Conservation (phyloP, 2,888 invertebrate genomes). For the Melitaea athalia region DNA sequence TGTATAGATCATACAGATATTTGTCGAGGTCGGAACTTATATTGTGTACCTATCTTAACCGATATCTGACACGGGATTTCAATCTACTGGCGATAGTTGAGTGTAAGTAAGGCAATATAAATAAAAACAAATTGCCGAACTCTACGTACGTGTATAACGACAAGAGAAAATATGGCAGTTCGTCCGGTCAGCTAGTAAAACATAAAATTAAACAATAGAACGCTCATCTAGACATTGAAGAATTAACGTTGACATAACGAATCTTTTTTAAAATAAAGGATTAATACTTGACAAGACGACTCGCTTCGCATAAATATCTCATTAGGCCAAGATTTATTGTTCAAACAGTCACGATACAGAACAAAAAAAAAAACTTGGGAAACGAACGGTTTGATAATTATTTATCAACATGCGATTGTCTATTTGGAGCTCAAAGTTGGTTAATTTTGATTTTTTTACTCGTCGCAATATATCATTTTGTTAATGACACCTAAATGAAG, state of each 20-base stretch:
- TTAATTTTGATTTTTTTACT: conserved; percentile 73
- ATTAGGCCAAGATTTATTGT: conserved; percentile 78
- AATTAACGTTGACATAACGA: conserved; percentile 15
- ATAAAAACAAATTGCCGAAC: too few species aligned
- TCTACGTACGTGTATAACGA: too few species aligned
- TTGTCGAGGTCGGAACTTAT: too few species aligned
- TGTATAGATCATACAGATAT: too few species aligned
- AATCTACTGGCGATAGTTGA: too few species aligned
- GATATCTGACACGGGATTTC: too few species aligned
- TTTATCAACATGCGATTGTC: conserved; percentile 81
- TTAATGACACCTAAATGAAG: conserved; percentile 76
- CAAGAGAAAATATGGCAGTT: too few species aligned
- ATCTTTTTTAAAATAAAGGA: conserved; percentile 52
- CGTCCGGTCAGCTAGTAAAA: too few species aligned
- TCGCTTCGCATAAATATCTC: conserved; percentile 78
- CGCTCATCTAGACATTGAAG: conserved; percentile 12
- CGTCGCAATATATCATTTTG: conserved; percentile 74
- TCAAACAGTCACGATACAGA: conserved; percentile 69
- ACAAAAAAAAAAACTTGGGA: conserved; percentile 69
- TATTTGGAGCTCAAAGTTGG: conserved; percentile 65
- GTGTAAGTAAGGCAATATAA: too few species aligned
- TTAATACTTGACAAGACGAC: conserved; percentile 76
- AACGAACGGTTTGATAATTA: conserved; percentile 77
- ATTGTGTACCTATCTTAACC: too few species aligned
- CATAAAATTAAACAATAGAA: too few species aligned